A percentile compares a stretch with the other conserved stretches of the same genome.
Conservation (phyloP, 2,888 invertebrate species). For the Orthosia incerta region DNA sequence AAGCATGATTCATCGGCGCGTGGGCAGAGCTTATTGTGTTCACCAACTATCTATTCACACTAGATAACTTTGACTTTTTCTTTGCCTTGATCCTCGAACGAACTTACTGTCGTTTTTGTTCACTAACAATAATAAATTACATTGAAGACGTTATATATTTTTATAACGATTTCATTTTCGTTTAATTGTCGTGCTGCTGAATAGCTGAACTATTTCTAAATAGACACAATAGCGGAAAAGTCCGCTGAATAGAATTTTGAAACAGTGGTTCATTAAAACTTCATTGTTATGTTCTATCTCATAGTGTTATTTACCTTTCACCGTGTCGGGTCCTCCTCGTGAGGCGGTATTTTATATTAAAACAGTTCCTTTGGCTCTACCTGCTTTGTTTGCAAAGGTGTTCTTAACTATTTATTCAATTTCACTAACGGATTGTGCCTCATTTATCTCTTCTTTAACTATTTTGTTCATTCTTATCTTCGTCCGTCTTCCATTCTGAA, state of each 20-base stretch:
- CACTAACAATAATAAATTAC: constrained; percentile 60
- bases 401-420: constrained; percentile 72
- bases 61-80: constrained; percentile 84
- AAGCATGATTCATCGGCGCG: constrained; percentile 89
- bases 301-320: constrained; percentile 82
- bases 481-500: constrained; percentile 21
- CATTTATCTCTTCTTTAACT: constrained; percentile 69
- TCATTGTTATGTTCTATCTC: constrained; percentile 80
- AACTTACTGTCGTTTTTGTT: constrained; percentile 70
- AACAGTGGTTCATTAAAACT: constrained; percentile 84
- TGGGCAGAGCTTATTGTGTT: constrained; percentile 88
- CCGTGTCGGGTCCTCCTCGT: constrained; percentile 68
- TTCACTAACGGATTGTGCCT: constrained; percentile 64
- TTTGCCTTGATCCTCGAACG: constrained; percentile 76
- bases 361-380: constrained; percentile 74
- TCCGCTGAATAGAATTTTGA: constrained; percentile 74
- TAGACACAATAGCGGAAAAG: constrained; percentile 76
- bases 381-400: constrained; percentile 80
- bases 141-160: constrained; percentile 52
- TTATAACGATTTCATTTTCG: constrained; percentile 67
- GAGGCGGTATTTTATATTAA: constrained; percentile 70
- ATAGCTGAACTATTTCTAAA: constrained; percentile 69
- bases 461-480: constrained; percentile 69
- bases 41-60: constrained; percentile 81
- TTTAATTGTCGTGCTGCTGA: constrained; percentile 62